phyloP scores from a whole-genome alignment of 2,113 vertebrate species.

The Archilochus colubris region DNA sequence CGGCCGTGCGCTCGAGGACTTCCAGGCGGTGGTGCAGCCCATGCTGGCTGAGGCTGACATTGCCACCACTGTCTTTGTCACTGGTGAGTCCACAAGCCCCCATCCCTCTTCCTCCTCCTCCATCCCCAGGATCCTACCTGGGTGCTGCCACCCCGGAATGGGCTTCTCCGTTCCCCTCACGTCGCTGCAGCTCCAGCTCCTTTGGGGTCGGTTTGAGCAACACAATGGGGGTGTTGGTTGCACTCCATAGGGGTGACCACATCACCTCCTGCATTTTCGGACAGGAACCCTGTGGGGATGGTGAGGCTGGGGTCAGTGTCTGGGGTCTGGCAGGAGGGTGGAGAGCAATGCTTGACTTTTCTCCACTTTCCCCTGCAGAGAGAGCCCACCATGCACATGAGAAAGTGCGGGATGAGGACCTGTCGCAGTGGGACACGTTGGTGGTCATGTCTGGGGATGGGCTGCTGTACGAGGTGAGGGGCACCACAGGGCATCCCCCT shows the following conservation, averaged over 20 bases:
- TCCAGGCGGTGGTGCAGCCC: conserved; percentile 50
- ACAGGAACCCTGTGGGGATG: background rate
- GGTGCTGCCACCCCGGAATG: rapidly evolving
- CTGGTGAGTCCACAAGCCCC: background rate
- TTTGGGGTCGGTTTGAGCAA: background rate
- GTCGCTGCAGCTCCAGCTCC: background rate
- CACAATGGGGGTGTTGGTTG: rapidly evolving
- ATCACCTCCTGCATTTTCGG: background rate
- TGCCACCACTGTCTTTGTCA: conserved; percentile 40
- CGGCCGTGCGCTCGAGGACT: background rate
- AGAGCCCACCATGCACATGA: conserved; percentile 13
- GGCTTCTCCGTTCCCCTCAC: background rate
- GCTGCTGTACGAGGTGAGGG: conserved; percentile 41
- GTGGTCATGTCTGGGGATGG: conserved; percentile 56
- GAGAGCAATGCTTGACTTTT: rapidly evolving
- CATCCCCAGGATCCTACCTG: background rate
- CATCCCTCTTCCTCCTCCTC: background rate
- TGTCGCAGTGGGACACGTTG: conserved; percentile 46
- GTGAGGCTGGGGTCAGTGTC: background rate
- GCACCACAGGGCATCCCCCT: rapidly evolving
- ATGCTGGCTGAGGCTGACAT: conserved; percentile 58
- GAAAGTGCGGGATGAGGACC: conserved; percentile 63
- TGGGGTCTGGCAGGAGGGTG: background rate
- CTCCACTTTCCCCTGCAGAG: background rate
- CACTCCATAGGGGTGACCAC: no score